Conservation (phyloP, 1,140 invertebrate genomes). For the Lordiphosa mommai region DNA sequence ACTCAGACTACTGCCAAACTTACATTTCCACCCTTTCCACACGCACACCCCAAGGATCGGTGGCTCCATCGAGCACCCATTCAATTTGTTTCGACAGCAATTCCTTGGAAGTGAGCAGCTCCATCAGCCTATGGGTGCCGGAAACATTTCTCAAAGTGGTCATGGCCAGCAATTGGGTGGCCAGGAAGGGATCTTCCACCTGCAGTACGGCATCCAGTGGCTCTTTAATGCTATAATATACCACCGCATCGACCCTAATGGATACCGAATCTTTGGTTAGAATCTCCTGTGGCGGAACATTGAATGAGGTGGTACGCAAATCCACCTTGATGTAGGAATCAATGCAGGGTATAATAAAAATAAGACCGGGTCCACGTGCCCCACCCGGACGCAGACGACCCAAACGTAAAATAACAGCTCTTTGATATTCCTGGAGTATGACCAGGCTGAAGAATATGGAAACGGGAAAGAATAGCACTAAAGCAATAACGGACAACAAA, state of each 20-base stretch:
- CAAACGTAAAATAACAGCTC: slow-evolving; percentile 92
- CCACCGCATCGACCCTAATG: slow-evolving; percentile 93
- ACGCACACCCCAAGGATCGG: slow-evolving; percentile 97
- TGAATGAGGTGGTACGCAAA: slow-evolving; percentile 84
- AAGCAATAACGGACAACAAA: slow-evolving; percentile 87
- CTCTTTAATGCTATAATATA: slow-evolving; percentile 90
- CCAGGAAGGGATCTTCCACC: slow-evolving; percentile 87
- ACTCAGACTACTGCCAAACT: slow-evolving; percentile 66
- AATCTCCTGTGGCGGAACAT: slow-evolving; percentile 84
- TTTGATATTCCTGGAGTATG: slow-evolving; percentile 86
- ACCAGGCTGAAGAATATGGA: slow-evolving; percentile 90
- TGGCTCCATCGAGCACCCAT: slow-evolving; percentile 84
- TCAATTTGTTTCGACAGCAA: slow-evolving; percentile 84
- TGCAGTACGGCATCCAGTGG: slow-evolving; percentile 89
- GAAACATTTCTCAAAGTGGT: slow-evolving; percentile 94
- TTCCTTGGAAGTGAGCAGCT: slow-evolving; percentile 87
- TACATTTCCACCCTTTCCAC: slow-evolving; percentile 97
- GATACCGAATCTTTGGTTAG: slow-evolving; percentile 95
- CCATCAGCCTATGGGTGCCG: slow-evolving; percentile 92
- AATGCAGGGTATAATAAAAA: slow-evolving; percentile 93
- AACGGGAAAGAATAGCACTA: slow-evolving; percentile 90
- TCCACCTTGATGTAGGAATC: slow-evolving; percentile 93
- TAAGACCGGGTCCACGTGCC: slow-evolving; percentile 87
- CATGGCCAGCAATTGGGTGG: slow-evolving; percentile 90
- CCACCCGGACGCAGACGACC: slow-evolving; percentile 83